These are phyloP conservation scores for Actinemys pallida DNA, from an alignment of 2,113 vertebrate species.

Conservation along the genomic window DNA sequence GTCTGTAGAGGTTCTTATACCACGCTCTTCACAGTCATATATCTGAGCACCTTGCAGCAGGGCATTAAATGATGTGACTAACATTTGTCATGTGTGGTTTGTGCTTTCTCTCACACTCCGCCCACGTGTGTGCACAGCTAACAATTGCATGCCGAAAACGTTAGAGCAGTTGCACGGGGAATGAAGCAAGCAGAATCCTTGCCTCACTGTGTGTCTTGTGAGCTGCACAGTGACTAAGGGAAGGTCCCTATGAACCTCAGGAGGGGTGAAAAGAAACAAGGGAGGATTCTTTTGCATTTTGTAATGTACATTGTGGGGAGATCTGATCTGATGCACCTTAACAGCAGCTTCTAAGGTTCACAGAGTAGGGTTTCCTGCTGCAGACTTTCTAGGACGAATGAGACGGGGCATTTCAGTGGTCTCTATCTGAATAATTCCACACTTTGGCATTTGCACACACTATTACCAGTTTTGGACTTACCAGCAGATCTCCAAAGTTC, in stretches of 20 bases:
- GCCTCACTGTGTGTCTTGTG: rapidly evolving
- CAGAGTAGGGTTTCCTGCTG: neutral
- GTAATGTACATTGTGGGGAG: rapidly evolving
- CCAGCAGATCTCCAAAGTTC: neutral
- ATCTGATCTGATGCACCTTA: neutral
- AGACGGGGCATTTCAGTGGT: rapidly evolving
- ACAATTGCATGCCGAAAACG: neutral
- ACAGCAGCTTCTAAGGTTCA: rapidly evolving
- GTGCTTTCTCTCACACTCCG: neutral
- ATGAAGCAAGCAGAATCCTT: rapidly evolving
- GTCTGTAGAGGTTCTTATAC: too few species aligned
- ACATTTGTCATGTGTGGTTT: neutral
- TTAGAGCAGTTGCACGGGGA: neutral
- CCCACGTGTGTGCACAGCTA: neutral
- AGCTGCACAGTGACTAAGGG: neutral
- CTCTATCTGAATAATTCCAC: neutral
- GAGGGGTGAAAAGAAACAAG: neutral
- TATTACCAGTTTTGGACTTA: neutral
- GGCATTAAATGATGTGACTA: neutral
- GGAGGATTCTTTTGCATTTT: neutral
- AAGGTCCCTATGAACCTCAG: neutral
- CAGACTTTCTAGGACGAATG: neutral
- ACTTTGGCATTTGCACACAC: neutral
- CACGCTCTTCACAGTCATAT: too few species aligned
- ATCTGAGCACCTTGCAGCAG: neutral